Percentiles rank a stretch among this genome's conserved stretches.
Evolutionary conservation across 2,888 invertebrate genomes (phyloP).

Genomic region (Drosophila sordidula): DNA sequence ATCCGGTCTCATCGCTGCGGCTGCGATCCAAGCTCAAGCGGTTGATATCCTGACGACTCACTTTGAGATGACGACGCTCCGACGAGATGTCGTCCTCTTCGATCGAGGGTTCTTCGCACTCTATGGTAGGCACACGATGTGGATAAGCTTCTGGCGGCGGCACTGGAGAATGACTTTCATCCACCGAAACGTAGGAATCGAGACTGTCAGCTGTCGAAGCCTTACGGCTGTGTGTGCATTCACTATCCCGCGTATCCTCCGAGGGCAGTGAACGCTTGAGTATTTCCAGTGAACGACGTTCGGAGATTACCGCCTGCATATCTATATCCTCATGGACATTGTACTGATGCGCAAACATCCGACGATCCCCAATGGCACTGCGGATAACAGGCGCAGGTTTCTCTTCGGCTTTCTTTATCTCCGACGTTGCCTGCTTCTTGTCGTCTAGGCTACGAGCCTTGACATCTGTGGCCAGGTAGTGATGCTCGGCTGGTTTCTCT

Average conservation of each 20-base stretch:
- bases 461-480: constrained; percentile 87
- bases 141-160: constrained; percentile 75
- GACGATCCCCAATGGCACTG: constrained; percentile 81
- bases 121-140: constrained; percentile 85
- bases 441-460: constrained; percentile 90
- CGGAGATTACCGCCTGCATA: constrained; percentile 88
- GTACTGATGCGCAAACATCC: constrained; percentile 84
- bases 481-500: constrained; percentile 88
- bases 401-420: constrained; percentile 84
- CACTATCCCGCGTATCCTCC: constrained; percentile 85
- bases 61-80: constrained; percentile 82
- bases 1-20: constrained; percentile 89
- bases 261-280: constrained; percentile 86
- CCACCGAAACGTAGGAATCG: constrained; percentile 86
- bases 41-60: constrained; percentile 79
- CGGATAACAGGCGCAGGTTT: constrained; percentile 77
- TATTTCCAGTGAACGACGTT: constrained; percentile 87
- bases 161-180: constrained; percentile 87
- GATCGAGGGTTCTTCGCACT: constrained; percentile 85
- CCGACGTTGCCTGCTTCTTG: constrained; percentile 82
- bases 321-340: constrained; percentile 85
- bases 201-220: constrained; percentile 86
- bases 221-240: constrained; percentile 81
- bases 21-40: constrained; percentile 86
- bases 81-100: constrained; percentile 83